These are phyloP conservation scores for Bovichtus variegatus DNA, from an alignment of 2,797 vertebrate genomes.

Conservation along the genomic window DNA sequence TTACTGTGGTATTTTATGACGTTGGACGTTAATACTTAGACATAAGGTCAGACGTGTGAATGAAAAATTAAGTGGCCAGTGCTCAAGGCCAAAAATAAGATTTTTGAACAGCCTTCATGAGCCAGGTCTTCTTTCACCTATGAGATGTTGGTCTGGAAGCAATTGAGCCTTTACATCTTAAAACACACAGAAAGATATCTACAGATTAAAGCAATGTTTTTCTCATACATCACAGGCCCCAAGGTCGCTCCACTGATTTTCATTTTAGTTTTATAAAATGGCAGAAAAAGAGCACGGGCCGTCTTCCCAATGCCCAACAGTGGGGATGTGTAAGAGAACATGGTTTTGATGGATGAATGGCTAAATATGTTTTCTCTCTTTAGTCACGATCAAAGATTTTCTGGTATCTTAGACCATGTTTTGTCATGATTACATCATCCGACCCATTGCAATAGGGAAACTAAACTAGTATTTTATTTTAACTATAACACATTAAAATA, in stretches of 20 bases:
- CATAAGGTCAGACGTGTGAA: conserved; percentile 67
- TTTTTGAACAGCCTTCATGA: conserved; percentile 38
- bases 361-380: conserved; percentile 44
- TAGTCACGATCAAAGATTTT: conserved; percentile 51
- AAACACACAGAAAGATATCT: conserved; percentile 58
- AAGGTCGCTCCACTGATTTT: conserved; percentile 53
- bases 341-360: conserved; percentile 63
- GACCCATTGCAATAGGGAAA: conserved; percentile 38
- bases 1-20: conserved; percentile 60
- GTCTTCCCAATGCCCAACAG: conserved; percentile 38
- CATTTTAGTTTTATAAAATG: conserved; percentile 54
- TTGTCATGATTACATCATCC: conserved; percentile 45
- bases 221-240: conserved; percentile 53
- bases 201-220: conserved; percentile 48
- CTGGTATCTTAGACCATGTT: conserved; percentile 68
- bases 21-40: conserved; percentile 41
- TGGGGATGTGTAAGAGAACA: conserved; percentile 51
- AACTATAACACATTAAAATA: conserved; percentile 1
- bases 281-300: conserved; percentile 49
- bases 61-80: conserved; percentile 62
- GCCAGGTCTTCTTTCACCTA: conserved; percentile 66
- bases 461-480: conserved; percentile 42
- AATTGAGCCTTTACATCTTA: conserved; percentile 66
- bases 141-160: conserved; percentile 73
- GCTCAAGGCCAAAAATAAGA: conserved; percentile 66